These are phyloP conservation scores for Catostomus latipinnis DNA, from an alignment of 2,797 vertebrate species.

Conservation along the genomic window DNA sequence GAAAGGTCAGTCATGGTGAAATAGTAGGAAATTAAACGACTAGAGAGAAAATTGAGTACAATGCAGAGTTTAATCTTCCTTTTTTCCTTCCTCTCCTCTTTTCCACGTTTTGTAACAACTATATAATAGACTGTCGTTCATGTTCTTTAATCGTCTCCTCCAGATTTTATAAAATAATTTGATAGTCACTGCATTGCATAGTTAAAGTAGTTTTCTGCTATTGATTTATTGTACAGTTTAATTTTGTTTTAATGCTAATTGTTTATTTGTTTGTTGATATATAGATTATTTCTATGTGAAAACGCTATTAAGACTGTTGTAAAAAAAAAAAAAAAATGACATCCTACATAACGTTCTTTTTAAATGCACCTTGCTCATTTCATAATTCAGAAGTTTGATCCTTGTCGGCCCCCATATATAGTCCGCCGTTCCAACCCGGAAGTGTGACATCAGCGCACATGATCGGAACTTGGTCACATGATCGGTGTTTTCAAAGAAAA, in stretches of 20 bases:
- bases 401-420: slow-evolving; percentile 10
- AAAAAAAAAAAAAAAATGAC: neutral
- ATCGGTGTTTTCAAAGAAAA: slow-evolving; percentile 55
- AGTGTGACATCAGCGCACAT: slow-evolving; percentile 46
- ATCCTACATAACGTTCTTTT: no score
- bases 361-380: neutral
- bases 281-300: neutral
- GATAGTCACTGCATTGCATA: no score
- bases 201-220: no score
- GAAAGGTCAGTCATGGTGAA: slow-evolving; percentile 64
- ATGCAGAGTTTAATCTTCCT: no score
- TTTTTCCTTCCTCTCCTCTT: neutral
- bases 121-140: no score
- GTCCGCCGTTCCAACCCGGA: neutral
- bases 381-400: neutral
- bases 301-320: neutral
- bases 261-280: no score
- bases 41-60: neutral
- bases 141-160: no score
- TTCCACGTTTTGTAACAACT: no score
- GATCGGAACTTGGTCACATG: slow-evolving; percentile 59
- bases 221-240: no score
- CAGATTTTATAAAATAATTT: no score
- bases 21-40: slow-evolving; percentile 19
- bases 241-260: no score